Conservation (phyloP, 2,797 vertebrate genomes). For the Todus mexicanus region DNA sequence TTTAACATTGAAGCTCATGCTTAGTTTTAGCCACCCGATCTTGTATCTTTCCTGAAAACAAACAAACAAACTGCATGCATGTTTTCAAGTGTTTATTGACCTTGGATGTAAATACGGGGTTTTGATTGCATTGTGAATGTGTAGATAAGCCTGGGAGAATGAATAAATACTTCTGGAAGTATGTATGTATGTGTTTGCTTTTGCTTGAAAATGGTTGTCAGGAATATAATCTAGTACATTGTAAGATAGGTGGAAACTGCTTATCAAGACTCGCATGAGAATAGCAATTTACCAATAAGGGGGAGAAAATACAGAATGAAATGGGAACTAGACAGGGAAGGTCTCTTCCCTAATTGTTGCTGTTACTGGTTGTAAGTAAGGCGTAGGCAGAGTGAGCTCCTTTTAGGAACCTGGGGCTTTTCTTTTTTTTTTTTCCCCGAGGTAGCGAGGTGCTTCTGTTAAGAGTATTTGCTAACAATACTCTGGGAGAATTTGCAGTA, state of each 20-base stretch:
- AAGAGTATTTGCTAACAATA: background rate
- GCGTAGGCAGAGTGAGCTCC: background rate
- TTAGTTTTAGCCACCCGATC: background rate
- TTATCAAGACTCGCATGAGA: background rate
- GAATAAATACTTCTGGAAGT: background rate
- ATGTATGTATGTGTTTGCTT: background rate
- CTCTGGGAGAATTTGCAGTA: background rate
- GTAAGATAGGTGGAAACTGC: background rate
- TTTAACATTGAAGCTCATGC: background rate
- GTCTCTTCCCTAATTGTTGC: background rate
- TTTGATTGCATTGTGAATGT: background rate
- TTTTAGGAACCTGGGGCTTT: background rate
- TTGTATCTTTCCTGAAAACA: background rate
- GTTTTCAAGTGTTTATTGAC: conserved; percentile 18
- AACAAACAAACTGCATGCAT: background rate
- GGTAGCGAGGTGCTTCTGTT: background rate
- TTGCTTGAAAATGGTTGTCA: background rate
- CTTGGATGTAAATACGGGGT: background rate
- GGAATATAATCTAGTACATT: background rate
- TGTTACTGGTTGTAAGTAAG: background rate
- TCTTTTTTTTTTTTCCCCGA: background rate
- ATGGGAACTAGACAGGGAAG: background rate
- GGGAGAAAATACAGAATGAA: background rate
- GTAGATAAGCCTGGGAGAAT: background rate
- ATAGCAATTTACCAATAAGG: background rate